These are phyloP conservation scores for Mugil cephalus DNA, from an alignment of 2,113 vertebrate genomes.

Conservation along the genomic window DNA sequence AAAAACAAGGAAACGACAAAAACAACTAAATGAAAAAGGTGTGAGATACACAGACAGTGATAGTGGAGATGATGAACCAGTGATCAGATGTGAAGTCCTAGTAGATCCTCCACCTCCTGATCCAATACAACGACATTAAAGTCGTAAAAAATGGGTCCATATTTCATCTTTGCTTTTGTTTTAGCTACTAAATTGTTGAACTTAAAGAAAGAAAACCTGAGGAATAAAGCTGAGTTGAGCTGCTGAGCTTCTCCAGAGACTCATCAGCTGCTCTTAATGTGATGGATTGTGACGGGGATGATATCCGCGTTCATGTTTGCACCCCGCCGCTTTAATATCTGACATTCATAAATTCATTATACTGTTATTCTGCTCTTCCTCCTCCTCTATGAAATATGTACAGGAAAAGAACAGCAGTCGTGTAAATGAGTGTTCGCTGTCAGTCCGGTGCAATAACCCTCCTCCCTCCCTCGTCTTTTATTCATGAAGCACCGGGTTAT, in stretches of 20 bases:
- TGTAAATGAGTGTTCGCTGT: slow-evolving; percentile 44
- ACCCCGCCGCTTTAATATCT: slow-evolving; percentile 18
- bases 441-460: slow-evolving; percentile 22
- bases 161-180: no score
- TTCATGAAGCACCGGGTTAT: slow-evolving; percentile 12
- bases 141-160: no score
- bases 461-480: slow-evolving; percentile 34
- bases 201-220: no score
- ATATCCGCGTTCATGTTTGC: slow-evolving; percentile 5
- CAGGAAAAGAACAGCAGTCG: slow-evolving; percentile 4
- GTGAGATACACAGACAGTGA: no score
- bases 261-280: not conserved
- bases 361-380: not conserved
- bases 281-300: slow-evolving; percentile 3
- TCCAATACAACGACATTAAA: no score
- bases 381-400: slow-evolving; percentile 30
- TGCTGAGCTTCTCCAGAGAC: not conserved
- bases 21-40: no score
- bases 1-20: no score
- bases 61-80: no score
- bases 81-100: no score
- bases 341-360: slow-evolving; percentile 13
- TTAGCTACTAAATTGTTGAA: no score
- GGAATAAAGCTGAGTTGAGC: no score
- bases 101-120: no score